A percentile compares a stretch with the other conserved stretches of the same genome.
Conservation (phyloP, 2,113 vertebrate genomes). For the Plecturocebus donacophilus region DNA sequence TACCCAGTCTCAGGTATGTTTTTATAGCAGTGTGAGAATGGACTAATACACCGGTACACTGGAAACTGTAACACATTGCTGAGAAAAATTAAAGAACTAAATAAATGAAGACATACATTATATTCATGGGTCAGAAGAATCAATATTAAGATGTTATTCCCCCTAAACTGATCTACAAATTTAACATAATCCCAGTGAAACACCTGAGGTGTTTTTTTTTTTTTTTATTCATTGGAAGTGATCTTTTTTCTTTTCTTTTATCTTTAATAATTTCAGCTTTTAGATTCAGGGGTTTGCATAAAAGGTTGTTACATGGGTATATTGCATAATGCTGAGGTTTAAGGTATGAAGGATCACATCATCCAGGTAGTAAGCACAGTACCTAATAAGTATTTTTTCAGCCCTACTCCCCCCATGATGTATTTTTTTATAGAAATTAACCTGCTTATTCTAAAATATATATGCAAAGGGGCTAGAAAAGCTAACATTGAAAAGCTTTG, state of each 20-base stretch:
- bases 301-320: too few species aligned
- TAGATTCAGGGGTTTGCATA: too few species aligned
- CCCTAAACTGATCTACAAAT: background rate
- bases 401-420: too few species aligned
- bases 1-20: too few species aligned
- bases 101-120: background rate
- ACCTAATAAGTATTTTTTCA: too few species aligned
- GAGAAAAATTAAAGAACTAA: conserved; percentile 10
- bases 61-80: background rate
- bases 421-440: background rate
- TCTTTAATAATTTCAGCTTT: too few species aligned
- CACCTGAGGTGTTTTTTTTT: background rate
- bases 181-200: background rate
- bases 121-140: background rate
- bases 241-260: too few species aligned
- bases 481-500: background rate
- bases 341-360: too few species aligned
- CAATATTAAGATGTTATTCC: background rate
- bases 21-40: too few species aligned
- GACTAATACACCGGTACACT: background rate
- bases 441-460: background rate
- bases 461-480: background rate
- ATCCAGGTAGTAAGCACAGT: too few species aligned
- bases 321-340: too few species aligned
- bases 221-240: too few species aligned